Conservation (phyloP, 2,888 invertebrate species). For the Drosophila neutralis region DNA sequence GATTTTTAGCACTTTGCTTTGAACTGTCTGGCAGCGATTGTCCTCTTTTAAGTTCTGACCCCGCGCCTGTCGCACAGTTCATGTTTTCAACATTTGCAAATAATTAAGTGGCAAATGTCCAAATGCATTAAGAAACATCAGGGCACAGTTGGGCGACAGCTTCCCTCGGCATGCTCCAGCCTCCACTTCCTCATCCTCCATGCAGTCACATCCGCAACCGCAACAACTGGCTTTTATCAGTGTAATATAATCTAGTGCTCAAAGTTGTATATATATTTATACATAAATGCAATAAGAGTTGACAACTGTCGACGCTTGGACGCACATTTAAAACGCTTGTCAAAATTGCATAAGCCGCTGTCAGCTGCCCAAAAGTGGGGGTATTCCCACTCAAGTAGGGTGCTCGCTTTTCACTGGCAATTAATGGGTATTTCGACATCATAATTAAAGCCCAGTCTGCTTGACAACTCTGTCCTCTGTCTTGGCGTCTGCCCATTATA, state of each 20-base stretch:
- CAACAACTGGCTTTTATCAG: slow-evolving; percentile 52
- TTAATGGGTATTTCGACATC: slow-evolving; percentile 80
- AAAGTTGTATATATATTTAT: slow-evolving; percentile 43
- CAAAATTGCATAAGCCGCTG: slow-evolving; percentile 74
- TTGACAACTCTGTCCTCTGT: slow-evolving; percentile 63
- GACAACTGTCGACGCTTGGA: slow-evolving; percentile 75
- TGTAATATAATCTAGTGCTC: slow-evolving; percentile 53
- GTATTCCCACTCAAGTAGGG: slow-evolving; percentile 23
- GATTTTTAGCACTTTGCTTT: slow-evolving; percentile 14
- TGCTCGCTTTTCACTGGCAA: slow-evolving; percentile 68
- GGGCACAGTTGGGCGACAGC: slow-evolving; percentile 42
- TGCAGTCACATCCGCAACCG: slow-evolving; percentile 21
- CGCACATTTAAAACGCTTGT: slow-evolving; percentile 73
- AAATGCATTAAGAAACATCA: slow-evolving; percentile 67
- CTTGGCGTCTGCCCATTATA: slow-evolving; percentile 70
- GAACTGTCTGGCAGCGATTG: slow-evolving; percentile 35
- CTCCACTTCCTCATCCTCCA: not conserved
- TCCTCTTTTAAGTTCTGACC: slow-evolving; percentile 45
- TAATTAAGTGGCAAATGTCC: slow-evolving; percentile 74
- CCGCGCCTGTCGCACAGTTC: slow-evolving; percentile 13
- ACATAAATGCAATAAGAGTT: slow-evolving; percentile 63
- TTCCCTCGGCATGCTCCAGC: slow-evolving; percentile 7
- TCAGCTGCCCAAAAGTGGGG: slow-evolving; percentile 38
- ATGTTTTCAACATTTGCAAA: slow-evolving; percentile 63
- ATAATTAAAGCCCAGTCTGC: slow-evolving; percentile 71